phyloP scores from a whole-genome alignment of 2,113 vertebrate species.

The Probosciger aterrimus region DNA sequence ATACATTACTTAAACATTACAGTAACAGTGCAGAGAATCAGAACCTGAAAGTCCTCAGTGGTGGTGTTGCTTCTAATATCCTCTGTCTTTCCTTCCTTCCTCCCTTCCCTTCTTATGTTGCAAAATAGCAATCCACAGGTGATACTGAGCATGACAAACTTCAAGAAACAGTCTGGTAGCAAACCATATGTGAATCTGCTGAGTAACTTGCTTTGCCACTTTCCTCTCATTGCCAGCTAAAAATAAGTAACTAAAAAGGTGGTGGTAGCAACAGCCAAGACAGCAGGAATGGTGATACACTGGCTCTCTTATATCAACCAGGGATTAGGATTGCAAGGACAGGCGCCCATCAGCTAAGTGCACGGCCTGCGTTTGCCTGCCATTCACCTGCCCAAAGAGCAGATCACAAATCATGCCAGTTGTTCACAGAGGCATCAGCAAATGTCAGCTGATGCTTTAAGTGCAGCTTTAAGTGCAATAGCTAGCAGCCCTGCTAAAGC shows the following conservation, averaged over 20 bases:
- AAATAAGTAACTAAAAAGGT: conserved; percentile 23
- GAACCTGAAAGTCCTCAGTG: not conserved
- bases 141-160: not conserved
- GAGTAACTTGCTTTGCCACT: not conserved
- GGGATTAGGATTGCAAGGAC: not conserved
- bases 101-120: not conserved
- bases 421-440: conserved; percentile 49
- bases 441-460: conserved; percentile 38
- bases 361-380: not conserved
- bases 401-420: conserved; percentile 55
- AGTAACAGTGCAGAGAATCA: not conserved
- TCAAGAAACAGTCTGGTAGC: not conserved
- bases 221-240: not conserved
- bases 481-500: conserved; percentile 8
- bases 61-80: not conserved
- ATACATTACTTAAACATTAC: not conserved
- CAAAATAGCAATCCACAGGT: not conserved
- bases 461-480: not conserved
- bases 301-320: not conserved
- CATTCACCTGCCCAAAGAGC: conserved; percentile 30
- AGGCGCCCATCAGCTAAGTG: not conserved
- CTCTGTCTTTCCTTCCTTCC: not conserved
- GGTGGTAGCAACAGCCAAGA: not conserved
- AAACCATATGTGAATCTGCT: not conserved
- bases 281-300: not conserved